phyloP scores from a whole-genome alignment of 1,140 invertebrate species.

The Leptestheria dahalacensis region DNA sequence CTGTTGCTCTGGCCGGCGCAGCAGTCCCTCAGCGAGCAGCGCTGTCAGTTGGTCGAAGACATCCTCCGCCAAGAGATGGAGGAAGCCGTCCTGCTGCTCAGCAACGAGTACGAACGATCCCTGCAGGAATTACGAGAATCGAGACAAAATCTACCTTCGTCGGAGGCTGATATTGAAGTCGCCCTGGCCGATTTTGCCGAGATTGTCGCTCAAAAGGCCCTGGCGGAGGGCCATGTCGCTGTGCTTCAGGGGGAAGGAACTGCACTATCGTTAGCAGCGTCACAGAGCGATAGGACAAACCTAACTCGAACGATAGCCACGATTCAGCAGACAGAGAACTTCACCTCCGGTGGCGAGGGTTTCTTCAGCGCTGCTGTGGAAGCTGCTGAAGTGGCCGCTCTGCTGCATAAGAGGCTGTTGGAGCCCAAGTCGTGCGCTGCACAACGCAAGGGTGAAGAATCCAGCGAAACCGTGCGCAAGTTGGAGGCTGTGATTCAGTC shows the following conservation, averaged over 20 bases:
- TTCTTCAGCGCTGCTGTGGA: constrained; percentile 38
- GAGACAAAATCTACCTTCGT: constrained; percentile 15
- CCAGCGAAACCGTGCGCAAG: background rate
- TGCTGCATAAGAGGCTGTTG: background rate
- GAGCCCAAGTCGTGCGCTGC: background rate
- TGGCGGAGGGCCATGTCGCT: constrained; percentile 46
- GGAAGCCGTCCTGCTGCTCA: constrained; percentile 44
- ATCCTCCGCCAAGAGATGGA: constrained; percentile 50
- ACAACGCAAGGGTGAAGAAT: constrained; percentile 5
- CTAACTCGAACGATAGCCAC: background rate
- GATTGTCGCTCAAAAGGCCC: constrained; percentile 54
- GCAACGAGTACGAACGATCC: constrained; percentile 41
- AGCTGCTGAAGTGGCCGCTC: constrained; percentile 4
- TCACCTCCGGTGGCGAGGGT: background rate
- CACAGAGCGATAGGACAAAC: background rate
- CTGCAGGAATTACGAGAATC: constrained; percentile 22
- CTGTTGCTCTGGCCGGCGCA: constrained; percentile 39
- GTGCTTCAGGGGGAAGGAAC: constrained; percentile 23
- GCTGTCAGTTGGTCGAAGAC: constrained; percentile 49
- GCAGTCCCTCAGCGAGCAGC: constrained; percentile 44
- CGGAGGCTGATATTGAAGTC: constrained; percentile 21
- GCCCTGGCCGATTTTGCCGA: constrained; percentile 53
- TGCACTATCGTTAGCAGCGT: background rate
- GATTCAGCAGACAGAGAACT: constrained; percentile 5
- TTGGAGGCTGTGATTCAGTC: background rate